Evolutionary conservation across 2,113 vertebrate genomes (phyloP), one percentile per base, ranked within the genome.

Genomic region (Colistium nudipinnis): DNA sequence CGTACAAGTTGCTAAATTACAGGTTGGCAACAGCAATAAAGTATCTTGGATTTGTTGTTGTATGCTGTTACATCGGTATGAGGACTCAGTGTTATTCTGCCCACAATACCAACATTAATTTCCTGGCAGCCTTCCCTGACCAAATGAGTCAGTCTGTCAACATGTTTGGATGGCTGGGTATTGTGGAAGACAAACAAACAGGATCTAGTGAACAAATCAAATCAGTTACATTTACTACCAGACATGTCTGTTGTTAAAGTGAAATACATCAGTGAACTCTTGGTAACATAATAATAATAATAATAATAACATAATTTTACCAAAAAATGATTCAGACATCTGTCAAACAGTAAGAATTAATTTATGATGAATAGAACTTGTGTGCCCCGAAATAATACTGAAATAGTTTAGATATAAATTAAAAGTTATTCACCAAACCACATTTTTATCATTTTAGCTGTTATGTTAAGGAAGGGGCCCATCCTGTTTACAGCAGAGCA

Each of bases 181-280:
- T 19, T 24, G 4, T 47, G 20, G 43, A 16, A 55, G 20, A 57
- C 7, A 43, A 1, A 8, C 1, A 31, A 5, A 2, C 19, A 31
- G 5, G 7, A 39, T 11, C 35, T 13, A 35, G 51, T 6, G 4
- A 6, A 44, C 17, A 27, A 43, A 44, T 57, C 20, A 27, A 43
- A 44, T 57, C 20, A 14, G 12, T 39, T 47, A 33, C 24, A 44
- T 36, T 43, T 51, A 13, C 6, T 7, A 33, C 11, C 17, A 19
- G 13, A 39, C 45, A 39, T 24, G 10, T 33, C 64, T 39, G n/a
- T 20, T 67, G 27, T 35, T 22, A 56, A 47, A n/a, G 13, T 44
- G 19, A 47, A 47, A 47, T 36, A 9, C 16, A 17, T 48, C 30
- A 35, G 7, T 14, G 16, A 14, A 38, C 17, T 12, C 31, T 17